Conservation (phyloP, 1,140 invertebrate genomes). For the Aethina tumida region DNA sequence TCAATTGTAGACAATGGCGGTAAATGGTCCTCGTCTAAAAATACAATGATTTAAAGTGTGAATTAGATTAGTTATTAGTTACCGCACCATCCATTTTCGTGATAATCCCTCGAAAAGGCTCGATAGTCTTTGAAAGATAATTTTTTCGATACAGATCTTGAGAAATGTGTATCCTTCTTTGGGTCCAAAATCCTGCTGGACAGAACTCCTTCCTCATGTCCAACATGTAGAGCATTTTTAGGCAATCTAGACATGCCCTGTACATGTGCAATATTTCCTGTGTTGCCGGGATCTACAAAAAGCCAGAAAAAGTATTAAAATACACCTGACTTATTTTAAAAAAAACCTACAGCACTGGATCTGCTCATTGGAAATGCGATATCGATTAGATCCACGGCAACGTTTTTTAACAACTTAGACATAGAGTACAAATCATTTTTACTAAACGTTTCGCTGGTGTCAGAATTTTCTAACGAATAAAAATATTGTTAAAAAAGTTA, state of each 20-base stretch:
- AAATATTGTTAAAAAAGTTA: constrained; percentile 5
- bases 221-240: constrained; percentile 32
- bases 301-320: neutral
- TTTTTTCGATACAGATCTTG: constrained; percentile 52
- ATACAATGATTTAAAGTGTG: constrained; percentile 3
- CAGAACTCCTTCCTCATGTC: constrained; percentile 58
- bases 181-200: constrained; percentile 67
- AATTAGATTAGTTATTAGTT: neutral
- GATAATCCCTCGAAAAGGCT: constrained; percentile 32
- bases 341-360: constrained; percentile 22
- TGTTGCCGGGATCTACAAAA: constrained; percentile 21
- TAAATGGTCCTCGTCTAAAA: constrained; percentile 48
- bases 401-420: constrained; percentile 61
- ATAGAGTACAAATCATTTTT: constrained; percentile 53
- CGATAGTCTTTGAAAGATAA: constrained; percentile 45
- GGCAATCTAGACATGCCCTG: constrained; percentile 27
- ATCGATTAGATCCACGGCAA: constrained; percentile 81
- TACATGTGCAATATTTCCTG: constrained; percentile 33
- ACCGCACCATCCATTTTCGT: constrained; percentile 21
- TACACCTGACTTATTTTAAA: neutral
- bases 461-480: constrained; percentile 28
- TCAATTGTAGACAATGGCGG: constrained; percentile 83
- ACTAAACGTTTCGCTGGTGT: constrained; percentile 51
- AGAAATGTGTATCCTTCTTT: constrained; percentile 54
- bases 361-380: constrained; percentile 72